Percentiles rank a stretch among this genome's conserved stretches.
phyloP scores from a whole-genome alignment of 2,113 vertebrate species.

The Centropus bengalensis region DNA sequence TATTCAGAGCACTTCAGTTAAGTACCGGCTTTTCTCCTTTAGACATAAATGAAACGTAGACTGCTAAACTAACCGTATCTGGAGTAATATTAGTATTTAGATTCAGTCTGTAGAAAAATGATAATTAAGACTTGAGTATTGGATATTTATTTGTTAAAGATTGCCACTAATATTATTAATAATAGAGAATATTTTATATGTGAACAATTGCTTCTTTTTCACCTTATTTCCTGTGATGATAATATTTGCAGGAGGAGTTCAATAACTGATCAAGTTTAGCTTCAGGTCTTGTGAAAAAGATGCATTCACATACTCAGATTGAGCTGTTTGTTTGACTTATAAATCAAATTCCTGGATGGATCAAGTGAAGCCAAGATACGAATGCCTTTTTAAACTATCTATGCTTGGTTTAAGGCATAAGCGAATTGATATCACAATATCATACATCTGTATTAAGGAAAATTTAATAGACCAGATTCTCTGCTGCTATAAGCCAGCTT shows the following conservation, averaged over 20 bases:
- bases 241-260: background rate
- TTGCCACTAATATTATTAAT: background rate
- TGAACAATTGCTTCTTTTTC: background rate
- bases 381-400: background rate
- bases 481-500: background rate
- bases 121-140: background rate
- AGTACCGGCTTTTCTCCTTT: background rate
- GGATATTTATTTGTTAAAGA: background rate
- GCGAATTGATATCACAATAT: conserved; percentile 30
- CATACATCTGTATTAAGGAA: background rate
- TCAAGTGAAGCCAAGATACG: background rate
- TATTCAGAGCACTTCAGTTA: background rate
- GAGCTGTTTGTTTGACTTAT: background rate
- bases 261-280: background rate
- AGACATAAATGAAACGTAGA: background rate
- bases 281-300: background rate
- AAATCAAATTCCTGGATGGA: background rate
- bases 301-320: background rate
- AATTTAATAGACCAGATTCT: conserved; percentile 6
- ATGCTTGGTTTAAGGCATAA: conserved; percentile 17
- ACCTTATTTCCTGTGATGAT: background rate
- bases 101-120: background rate
- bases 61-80: background rate
- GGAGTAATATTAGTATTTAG: background rate
- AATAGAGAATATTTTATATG: background rate